Percentiles rank a stretch among this genome's conserved stretches.
phyloP scores from a whole-genome alignment of 2,797 vertebrate genomes.

The Neosalanx taihuensis region DNA sequence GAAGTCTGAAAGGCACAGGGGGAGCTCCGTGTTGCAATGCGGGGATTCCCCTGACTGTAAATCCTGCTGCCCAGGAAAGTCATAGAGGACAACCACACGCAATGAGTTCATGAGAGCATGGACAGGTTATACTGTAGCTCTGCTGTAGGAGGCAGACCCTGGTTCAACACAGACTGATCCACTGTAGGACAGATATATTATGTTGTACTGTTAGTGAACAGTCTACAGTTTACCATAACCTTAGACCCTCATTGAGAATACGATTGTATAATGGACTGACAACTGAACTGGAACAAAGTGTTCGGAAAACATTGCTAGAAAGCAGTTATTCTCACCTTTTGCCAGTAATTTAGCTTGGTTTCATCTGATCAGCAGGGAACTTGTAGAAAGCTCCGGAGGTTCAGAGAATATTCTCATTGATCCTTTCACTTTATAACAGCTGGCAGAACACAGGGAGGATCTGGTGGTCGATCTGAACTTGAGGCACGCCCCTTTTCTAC shows the following conservation, averaged over 20 bases:
- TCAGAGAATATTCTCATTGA: slow-evolving; percentile 46
- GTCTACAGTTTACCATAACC: too few species aligned
- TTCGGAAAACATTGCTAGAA: neutral
- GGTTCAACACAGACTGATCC: neutral
- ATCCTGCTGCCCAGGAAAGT: neutral
- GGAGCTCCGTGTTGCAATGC: neutral
- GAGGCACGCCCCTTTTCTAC: slow-evolving; percentile 38
- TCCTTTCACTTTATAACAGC: slow-evolving; percentile 18
- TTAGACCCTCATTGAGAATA: neutral
- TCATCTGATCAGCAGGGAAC: neutral
- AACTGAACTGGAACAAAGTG: neutral
- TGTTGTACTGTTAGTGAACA: too few species aligned
- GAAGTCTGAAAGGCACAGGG: neutral
- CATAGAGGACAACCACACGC: neutral
- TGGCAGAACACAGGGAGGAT: neutral
- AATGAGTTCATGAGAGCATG: neutral
- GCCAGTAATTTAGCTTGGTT: neutral
- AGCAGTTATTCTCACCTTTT: neutral
- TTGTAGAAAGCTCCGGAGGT: slow-evolving; percentile 15
- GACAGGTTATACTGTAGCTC: neutral
- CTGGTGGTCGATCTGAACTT: slow-evolving; percentile 18
- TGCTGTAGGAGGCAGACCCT: neutral
- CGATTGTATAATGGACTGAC: neutral
- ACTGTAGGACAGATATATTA: neutral
- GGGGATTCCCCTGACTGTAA: neutral